Conservation (phyloP, 2,888 invertebrate species). For the Bugulina stolonifera region DNA sequence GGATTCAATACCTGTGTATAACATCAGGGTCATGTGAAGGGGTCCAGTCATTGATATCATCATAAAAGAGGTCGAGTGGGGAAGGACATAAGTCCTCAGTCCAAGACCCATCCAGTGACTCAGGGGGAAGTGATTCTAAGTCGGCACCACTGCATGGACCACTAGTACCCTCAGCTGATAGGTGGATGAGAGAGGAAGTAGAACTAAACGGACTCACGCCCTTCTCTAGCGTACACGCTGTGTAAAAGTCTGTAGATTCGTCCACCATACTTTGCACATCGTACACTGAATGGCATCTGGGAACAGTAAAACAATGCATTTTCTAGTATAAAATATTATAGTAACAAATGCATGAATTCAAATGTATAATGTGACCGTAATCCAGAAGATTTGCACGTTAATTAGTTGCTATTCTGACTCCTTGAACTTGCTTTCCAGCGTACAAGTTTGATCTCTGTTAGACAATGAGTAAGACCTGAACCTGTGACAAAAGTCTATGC, state of each 20-base stretch:
- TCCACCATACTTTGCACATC: neutral
- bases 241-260: neutral
- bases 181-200: neutral
- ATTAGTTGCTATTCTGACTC: too few species aligned
- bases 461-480: too few species aligned
- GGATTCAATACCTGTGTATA: conserved; percentile 24
- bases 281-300: neutral
- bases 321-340: neutral
- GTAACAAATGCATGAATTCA: neutral
- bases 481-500: too few species aligned
- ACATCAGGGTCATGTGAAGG: conserved; percentile 22
- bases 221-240: neutral
- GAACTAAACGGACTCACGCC: neutral
- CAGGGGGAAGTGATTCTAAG: conserved; percentile 9
- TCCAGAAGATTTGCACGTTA: too few species aligned
- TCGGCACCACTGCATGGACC: neutral
- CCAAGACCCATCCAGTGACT: neutral
- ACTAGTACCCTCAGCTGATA: neutral
- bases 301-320: neutral
- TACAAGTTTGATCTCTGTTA: too few species aligned
- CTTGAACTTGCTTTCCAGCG: too few species aligned
- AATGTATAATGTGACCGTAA: too few species aligned
- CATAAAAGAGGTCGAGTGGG: neutral
- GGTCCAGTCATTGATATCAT: conserved; percentile 2
- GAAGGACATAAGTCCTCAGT: conserved; percentile 5